These are phyloP conservation scores for Symphodus melops DNA, from an alignment of 2,113 vertebrate species.

Conservation along the genomic window DNA sequence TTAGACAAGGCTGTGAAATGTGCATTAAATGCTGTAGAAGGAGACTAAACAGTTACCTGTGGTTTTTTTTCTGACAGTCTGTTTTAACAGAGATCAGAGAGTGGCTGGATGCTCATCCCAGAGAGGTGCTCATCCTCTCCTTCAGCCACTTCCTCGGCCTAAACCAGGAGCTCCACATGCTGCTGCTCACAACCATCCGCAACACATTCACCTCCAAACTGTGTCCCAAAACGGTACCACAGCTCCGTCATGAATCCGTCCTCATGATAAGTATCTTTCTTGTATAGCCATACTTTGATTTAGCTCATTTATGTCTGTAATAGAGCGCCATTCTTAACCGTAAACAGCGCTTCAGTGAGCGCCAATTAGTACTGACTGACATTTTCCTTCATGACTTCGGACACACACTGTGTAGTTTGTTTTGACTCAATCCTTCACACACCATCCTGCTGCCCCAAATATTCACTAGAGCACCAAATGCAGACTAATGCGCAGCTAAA, in stretches of 20 bases:
- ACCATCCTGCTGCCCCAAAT: slow-evolving; percentile 1
- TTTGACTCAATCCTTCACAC: neutral
- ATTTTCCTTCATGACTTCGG: neutral
- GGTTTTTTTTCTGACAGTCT: slow-evolving; percentile 61
- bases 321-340: neutral
- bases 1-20: neutral
- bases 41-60: slow-evolving; percentile 2
- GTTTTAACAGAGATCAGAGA: slow-evolving; percentile 81
- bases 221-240: slow-evolving; percentile 79
- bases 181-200: slow-evolving; percentile 79
- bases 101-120: slow-evolving; percentile 84
- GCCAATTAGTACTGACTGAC: neutral
- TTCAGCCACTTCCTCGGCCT: slow-evolving; percentile 85
- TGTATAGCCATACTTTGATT: neutral
- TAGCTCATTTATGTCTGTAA: neutral
- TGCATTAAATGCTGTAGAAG: neutral
- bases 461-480: neutral
- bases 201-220: slow-evolving; percentile 80
- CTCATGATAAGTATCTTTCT: neutral
- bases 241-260: neutral
- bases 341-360: neutral
- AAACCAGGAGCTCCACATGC: slow-evolving; percentile 77
- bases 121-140: slow-evolving; percentile 83
- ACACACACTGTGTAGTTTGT: neutral
- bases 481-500: neutral